Base-by-base conservation (phyloP, 2,113 vertebrate genomes). In the Pygoscelis adeliae region DNA sequence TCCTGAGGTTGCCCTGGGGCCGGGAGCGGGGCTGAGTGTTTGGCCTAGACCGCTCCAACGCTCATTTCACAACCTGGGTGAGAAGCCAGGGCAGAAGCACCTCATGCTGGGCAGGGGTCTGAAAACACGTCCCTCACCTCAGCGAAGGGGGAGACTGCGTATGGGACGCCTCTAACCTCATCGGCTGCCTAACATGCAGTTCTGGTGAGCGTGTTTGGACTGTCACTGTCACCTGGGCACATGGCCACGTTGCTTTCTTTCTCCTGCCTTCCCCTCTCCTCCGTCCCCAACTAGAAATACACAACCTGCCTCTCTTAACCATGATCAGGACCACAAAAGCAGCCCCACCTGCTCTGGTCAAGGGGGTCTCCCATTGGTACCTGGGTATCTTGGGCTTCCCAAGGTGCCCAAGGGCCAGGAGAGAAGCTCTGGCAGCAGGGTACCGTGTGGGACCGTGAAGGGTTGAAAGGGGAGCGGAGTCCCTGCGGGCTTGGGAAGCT, bases 361-460 rank as follows among this genome's bases (percentile, higher is more conserved):
- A 42, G 52, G n/a, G 11, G 20, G 1, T 50, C 12, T 70, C 29
- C 12, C 23, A 3, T 9, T 0, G 1, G 5, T 34, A 36, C 1
- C 11, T 15, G 23, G 3, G 2, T 59, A 8, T 34, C 26, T 22
- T 16, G 30, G 18, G 20, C 63, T 91, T 56, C n/a, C 62, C 29
- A 15, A 22, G 5, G 22, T 29, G 10, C 10, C 14, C 23, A 34
- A 49, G n/a, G 66, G 20, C 5, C 10, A 70, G 52, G 42, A 56
- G 17, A 50, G 52, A 55, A n/a, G 49, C 25, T 5, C 29, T 70
- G 38, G 69, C 25, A 32, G 38, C 4, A 34, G 47, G 10, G 13
- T 4, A 4, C 19, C 1, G 0, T 6, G 20, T 27, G 22, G 22
- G 38, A 40, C 12, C 0, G 0, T 17, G 27, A 4, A 15, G 36